Percentiles rank a stretch among this genome's conserved stretches.
phyloP scores from a whole-genome alignment of 1,140 invertebrate species.

The Tribolium castaneum region DNA sequence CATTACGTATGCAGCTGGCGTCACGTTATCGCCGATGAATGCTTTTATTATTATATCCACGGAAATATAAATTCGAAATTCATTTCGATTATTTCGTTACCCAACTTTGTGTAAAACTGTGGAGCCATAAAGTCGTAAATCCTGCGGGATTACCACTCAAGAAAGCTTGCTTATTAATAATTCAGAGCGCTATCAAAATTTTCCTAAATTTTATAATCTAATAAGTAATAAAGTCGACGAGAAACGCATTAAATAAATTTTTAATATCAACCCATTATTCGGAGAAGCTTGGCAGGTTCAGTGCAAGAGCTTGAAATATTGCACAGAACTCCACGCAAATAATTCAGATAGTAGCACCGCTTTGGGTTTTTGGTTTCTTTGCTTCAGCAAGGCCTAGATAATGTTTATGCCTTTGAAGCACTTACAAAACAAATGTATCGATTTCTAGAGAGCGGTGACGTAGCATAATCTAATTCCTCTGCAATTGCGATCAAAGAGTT shows the following conservation, averaged over 20 bases:
- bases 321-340: neutral
- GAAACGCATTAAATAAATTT: slow-evolving; percentile 18
- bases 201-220: slow-evolving; percentile 15
- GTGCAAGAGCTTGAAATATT: slow-evolving; percentile 20
- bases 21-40: slow-evolving; percentile 1
- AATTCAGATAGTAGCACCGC: neutral
- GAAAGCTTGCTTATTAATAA: neutral
- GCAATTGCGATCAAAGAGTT: slow-evolving; percentile 11
- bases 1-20: neutral
- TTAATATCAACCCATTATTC: slow-evolving; percentile 18
- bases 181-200: neutral
- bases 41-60: slow-evolving; percentile 2
- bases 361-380: neutral
- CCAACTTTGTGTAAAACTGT: too few species aligned
- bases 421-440: slow-evolving; percentile 19
- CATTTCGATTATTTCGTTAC: neutral
- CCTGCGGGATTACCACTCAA: too few species aligned
- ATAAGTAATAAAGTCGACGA: slow-evolving; percentile 5
- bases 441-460: neutral
- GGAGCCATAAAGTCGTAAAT: too few species aligned
- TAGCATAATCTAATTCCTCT: slow-evolving; percentile 13
- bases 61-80: neutral
- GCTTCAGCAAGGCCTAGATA: neutral
- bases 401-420: neutral
- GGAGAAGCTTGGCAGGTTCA: neutral